Evolutionary conservation across 2,113 vertebrate genomes (phyloP), one percentile per base, ranked within the genome.

Genomic region (Xenotilapia longispinis): DNA sequence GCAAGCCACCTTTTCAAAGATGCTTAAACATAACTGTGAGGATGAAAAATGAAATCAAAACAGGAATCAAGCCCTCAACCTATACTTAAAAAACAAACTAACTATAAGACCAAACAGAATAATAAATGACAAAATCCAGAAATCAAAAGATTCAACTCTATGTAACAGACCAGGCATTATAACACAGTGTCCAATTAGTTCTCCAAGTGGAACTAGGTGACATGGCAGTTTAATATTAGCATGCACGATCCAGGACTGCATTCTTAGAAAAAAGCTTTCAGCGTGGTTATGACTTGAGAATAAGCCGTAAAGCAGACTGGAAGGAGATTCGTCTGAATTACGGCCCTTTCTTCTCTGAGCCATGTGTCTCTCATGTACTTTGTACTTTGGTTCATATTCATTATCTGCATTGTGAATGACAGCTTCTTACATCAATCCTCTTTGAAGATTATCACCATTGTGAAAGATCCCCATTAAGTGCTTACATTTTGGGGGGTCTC

Each of bases 401-500:
- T 84, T 86, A 42, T 89, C 28, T 82, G 57, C 63, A 84, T 89
- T 85, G 82, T 40, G 73, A 92, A 70, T 38, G 65, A 90, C 82
- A 33, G 73, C 82, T 70, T 85, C 94, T 88, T 65, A 84, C 84
- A 89, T 81, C 17, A 81, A 8, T 81, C 87, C 89, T 91, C 91
- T 95, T 95, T 94, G 92, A 94, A 95, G 95, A 94, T 93, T 87
- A 92, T 91, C 82, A 53, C 81, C 84, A 89, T 89, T 89, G 83
- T 86, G 91, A 93, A 93, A 91, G 87, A 54, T 91, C 75, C 86
- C 93, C 86, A 84, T 93, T 94, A 93, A 92, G 83, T 84, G 84
- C 88, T 92, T 93, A 60, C 70, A 58, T 91, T 89, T 89, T 81
- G 60, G 36, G 31, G 23, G 81, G 58, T 65, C 82, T 84, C 45